These are phyloP conservation scores for Diorhabda sublineata DNA, from an alignment of 1,140 invertebrate species.

Conservation along the genomic window DNA sequence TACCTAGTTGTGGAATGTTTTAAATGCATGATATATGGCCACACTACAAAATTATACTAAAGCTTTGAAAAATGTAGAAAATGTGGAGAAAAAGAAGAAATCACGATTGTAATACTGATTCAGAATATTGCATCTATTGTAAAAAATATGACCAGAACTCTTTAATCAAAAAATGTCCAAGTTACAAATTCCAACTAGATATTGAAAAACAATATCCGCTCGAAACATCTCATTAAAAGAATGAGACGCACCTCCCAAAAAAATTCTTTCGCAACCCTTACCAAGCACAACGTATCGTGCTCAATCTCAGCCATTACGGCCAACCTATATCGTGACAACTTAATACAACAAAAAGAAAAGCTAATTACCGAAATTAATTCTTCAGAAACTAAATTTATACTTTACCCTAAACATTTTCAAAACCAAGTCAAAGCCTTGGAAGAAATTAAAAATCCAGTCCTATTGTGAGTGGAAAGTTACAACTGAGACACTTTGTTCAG, in stretches of 20 bases:
- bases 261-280: no score
- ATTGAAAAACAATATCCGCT: neutral
- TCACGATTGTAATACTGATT: neutral
- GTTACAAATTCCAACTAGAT: neutral
- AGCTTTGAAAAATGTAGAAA: neutral
- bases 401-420: no score
- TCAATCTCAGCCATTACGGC: no score
- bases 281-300: no score
- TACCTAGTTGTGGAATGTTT: slow-evolving; percentile 4
- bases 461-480: no score
- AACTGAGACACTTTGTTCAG: no score
- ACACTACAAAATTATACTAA: slow-evolving; percentile 5
- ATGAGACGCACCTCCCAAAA: neutral
- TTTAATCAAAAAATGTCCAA: neutral
- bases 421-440: no score
- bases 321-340: no score
- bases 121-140: neutral
- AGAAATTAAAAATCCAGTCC: no score
- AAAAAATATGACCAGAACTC: neutral
- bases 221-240: neutral
- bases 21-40: neutral
- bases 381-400: no score
- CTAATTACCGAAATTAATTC: no score
- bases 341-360: no score
- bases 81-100: neutral